phyloP scores from a whole-genome alignment of 2,888 invertebrate genomes.

The Chrysopilus asiliformis region DNA sequence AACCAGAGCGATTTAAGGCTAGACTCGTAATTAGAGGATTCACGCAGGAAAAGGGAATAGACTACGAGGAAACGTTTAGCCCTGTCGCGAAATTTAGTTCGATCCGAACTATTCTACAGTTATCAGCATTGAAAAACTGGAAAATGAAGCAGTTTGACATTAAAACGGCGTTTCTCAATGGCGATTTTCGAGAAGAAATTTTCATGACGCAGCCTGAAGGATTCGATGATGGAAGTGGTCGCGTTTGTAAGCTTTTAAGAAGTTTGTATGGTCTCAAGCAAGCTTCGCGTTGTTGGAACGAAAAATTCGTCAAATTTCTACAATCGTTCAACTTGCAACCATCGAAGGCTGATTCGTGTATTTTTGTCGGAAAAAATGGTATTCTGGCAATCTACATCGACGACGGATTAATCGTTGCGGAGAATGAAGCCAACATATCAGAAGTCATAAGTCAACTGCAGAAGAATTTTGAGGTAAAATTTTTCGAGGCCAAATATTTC shows the following conservation, averaged over 20 bases:
- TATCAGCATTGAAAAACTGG: constrained; percentile 1
- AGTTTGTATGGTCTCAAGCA: constrained; percentile 9
- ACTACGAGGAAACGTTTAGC: constrained; percentile 24
- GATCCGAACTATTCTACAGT: constrained; percentile 15
- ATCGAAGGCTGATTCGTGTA: constrained; percentile 6
- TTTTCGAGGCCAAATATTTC: constrained; percentile 1
- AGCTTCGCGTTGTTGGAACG: constrained; percentile 9
- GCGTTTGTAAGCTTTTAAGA: constrained; percentile 6
- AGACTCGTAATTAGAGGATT: constrained; percentile 22
- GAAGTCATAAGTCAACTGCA: constrained; percentile 3
- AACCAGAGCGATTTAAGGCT: constrained; percentile 19
- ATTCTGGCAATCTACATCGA: constrained; percentile 7
- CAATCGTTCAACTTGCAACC: constrained; percentile 4
- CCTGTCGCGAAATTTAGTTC: constrained; percentile 21
- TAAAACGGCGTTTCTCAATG: no score
- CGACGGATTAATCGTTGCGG: constrained; percentile 4
- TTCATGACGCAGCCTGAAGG: constrained; percentile 9
- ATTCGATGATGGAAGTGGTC: constrained; percentile 4
- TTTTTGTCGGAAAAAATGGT: constrained; percentile 1
- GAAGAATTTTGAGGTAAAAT: constrained; percentile 5
- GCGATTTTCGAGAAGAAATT: constrained; percentile 8
- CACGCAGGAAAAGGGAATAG: constrained; percentile 18
- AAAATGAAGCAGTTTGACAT: constrained; percentile 7
- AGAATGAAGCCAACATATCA: constrained; percentile 5
- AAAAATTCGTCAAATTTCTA: constrained; percentile 7